Base-by-base conservation (phyloP, 2,797 vertebrate species). In the Fistularia commersonii region DNA sequence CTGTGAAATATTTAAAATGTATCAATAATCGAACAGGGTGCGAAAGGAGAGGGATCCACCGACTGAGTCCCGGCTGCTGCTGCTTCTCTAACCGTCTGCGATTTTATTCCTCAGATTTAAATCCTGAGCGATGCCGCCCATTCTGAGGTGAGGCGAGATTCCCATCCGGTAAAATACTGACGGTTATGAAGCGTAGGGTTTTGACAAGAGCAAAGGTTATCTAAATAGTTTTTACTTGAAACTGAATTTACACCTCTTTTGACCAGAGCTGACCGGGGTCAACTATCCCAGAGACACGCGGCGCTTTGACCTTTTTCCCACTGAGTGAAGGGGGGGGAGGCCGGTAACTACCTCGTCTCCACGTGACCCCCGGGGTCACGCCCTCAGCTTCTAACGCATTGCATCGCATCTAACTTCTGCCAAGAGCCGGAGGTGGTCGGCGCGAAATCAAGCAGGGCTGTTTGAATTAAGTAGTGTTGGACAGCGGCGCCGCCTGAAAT, bases 281-380 rank as follows among this genome's bases (percentile, higher is more conserved):
- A 39, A 8, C 38, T 8, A 40, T 32, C 43, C 36, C 32, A 41
- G 14, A 60, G 45, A 54, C 6, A 0, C 53, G 44, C 8, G 5
- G 35, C n/a, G 57, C 57, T 14, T 9, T 59, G 53, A 74, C 75
- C 60, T 74, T 81, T 72, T 37, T 23, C 23, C 33, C 32, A 5
- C 54, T 5, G 32, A 51, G 8, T 45, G 11, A 49, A 43, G 36
- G 39, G 8, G 14, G 6, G 37, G 48, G 41, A 51, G 14, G 11
- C 10, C 23, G 33, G 39, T 12, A 34, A 51, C 47, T 13, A 3
- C 10, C 51, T 50, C 32, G 3, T 32, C 47, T 54, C 43, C 51
- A 11, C 1, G 35, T 54, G 55, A 61, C n/a, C 1, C 37, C n/a
- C n/a, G n/a, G 54, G 50, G 48, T 54, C 48, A 13, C 8, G 13